Evolutionary conservation across 2,888 invertebrate species (phyloP), one percentile per base, ranked within the genome.

Genomic region (Alentia gelatinosa): DNA sequence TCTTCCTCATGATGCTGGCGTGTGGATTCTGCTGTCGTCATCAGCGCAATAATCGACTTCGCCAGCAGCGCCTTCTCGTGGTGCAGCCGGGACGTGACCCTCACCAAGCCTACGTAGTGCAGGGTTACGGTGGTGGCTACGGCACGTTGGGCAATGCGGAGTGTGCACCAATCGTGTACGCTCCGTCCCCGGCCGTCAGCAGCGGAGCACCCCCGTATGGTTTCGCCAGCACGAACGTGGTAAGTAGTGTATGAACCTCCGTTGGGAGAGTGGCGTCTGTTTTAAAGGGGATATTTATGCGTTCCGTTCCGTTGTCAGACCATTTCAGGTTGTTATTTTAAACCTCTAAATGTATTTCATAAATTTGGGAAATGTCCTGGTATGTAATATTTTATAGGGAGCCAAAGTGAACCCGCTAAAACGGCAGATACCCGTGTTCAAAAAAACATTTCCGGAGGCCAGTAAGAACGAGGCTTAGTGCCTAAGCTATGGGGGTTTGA

Each of bases 141-240:
- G 68, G 68, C 26, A 30, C 68, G 5, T 12, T 68, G 5, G 68
- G 68, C 26, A 68, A 68, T 30, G n/a, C 68, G 12, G 68, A 68
- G 68, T 68, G 68, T 26, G 68, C 68, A 1, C 68, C 68, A 26
- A 68, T 68, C 68, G 68, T 68, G n/a, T 68, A 68, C 68, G 68
- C 3, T 12, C 68, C 68, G n/a, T 68, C 68, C 4, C 68, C 68
- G 5, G 30, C 68, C 26, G 68, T 68, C 5, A 15, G 68, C 5
- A 30, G 68, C 15, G n/a, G 23, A 12, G 5, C 68, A 1, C 68
- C 5, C 4, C 26, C 1, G 5, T 68, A 68, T 30, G 30, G 4
- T 3, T 68, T 30, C 68, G n/a, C 33, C 5, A 12, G 33, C 1
- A 26, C 68, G 12, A 9, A 30, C 1, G n/a, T n/a, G 68, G 68